A percentile compares a stretch with the other conserved stretches of the same genome.
phyloP scores from a whole-genome alignment of 2,888 invertebrate species.

The Eristalinus sepulchralis region DNA sequence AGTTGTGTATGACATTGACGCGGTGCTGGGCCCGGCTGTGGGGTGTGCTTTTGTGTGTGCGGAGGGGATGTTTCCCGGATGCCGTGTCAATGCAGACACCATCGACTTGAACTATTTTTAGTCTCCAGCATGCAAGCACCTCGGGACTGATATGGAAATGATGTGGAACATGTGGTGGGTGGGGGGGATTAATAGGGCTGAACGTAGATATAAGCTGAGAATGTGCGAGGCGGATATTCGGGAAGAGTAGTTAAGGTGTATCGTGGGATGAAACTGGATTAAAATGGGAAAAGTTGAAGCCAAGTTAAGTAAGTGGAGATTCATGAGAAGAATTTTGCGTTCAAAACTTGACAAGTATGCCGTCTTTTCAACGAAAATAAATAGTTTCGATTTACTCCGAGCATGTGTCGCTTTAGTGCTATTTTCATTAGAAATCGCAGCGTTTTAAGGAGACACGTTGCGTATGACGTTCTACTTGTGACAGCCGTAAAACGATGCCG shows the following conservation, averaged over 20 bases:
- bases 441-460: too few species aligned
- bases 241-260: neutral
- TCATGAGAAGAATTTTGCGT: too few species aligned
- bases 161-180: conserved; percentile 14
- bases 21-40: neutral
- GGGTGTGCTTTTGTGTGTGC: neutral
- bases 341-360: too few species aligned
- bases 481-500: too few species aligned
- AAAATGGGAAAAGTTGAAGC: neutral
- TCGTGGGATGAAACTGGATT: neutral
- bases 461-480: too few species aligned
- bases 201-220: neutral
- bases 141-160: conserved; percentile 16
- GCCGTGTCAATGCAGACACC: conserved; percentile 6
- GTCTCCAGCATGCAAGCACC: neutral
- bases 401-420: too few species aligned
- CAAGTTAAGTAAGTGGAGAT: too few species aligned
- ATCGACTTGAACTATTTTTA: conserved; percentile 19
- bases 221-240: neutral
- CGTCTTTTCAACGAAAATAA: too few species aligned
- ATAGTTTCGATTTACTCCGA: too few species aligned
- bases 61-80: neutral
- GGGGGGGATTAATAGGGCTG: neutral
- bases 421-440: too few species aligned
- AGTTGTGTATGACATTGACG: conserved; percentile 37